Conservation (phyloP, 2,113 vertebrate genomes). For the Marmota monax region DNA sequence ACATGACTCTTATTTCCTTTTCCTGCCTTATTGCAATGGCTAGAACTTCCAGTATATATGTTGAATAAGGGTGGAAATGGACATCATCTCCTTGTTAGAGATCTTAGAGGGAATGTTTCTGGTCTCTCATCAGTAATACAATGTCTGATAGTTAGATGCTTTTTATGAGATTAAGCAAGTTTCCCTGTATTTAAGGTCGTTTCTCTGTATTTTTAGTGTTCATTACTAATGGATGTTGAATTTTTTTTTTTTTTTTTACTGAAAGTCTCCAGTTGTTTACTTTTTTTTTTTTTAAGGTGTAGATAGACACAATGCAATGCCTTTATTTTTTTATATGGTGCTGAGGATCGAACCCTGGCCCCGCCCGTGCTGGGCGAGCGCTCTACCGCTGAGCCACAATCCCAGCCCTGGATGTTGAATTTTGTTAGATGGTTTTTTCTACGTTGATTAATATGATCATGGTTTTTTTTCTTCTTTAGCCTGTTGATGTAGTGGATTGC, state of each 20-base stretch:
- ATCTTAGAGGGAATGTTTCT: background rate
- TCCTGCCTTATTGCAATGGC: background rate
- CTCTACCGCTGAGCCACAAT: too few species aligned
- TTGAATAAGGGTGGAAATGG: background rate
- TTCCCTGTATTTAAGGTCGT: background rate
- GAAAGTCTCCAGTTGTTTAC: too few species aligned
- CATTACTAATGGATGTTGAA: background rate
- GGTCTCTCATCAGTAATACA: background rate
- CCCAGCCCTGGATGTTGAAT: background rate
- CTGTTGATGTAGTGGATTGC: background rate
- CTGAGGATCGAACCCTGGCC: too few species aligned
- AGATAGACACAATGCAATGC: too few species aligned
- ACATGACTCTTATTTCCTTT: background rate
- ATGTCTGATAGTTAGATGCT: background rate
- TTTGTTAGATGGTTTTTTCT: background rate
- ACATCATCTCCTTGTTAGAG: background rate
- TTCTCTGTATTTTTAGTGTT: background rate
- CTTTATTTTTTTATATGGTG: too few species aligned
- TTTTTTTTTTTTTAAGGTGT: too few species aligned
- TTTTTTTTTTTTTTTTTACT: background rate
- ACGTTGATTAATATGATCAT: background rate
- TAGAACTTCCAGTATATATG: background rate
- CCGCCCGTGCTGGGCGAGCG: too few species aligned
- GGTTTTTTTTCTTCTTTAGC: conserved; percentile 14
- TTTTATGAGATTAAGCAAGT: background rate